A percentile compares a stretch with the other conserved stretches of the same genome.
These are phyloP conservation scores for Xanthia icteritia DNA, from an alignment of 2,888 invertebrate genomes.

Conservation along the genomic window DNA sequence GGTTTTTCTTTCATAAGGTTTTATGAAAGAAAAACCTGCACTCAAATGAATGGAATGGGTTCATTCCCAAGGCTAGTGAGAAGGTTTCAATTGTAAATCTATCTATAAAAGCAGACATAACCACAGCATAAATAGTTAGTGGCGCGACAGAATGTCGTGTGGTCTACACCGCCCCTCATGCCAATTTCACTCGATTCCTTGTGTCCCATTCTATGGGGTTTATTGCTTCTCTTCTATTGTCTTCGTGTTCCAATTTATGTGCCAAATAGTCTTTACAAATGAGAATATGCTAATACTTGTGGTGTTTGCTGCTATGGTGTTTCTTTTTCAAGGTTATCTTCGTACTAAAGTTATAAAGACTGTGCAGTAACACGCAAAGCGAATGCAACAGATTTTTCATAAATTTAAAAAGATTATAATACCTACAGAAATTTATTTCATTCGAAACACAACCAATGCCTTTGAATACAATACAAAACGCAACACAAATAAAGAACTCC, in stretches of 20 bases:
- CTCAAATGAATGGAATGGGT: too few species aligned
- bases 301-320: not conserved
- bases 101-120: slow-evolving; percentile 5
- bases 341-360: not conserved
- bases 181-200: slow-evolving; percentile 55
- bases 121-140: slow-evolving; percentile 21
- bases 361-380: not conserved
- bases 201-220: slow-evolving; percentile 50
- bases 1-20: not conserved
- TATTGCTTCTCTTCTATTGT: slow-evolving; percentile 62
- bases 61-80: not conserved
- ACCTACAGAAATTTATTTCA: not conserved
- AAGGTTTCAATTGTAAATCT: not conserved
- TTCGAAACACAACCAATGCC: not conserved
- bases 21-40: too few species aligned
- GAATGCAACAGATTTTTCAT: not conserved
- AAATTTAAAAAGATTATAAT: not conserved
- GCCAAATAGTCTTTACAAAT: slow-evolving; percentile 43
- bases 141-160: slow-evolving; percentile 33
- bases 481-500: slow-evolving; percentile 37
- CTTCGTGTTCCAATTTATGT: slow-evolving; percentile 52
- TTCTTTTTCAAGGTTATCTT: not conserved
- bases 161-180: slow-evolving; percentile 31
- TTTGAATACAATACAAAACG: slow-evolving; percentile 31
- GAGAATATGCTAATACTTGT: slow-evolving; percentile 17